phyloP scores from a whole-genome alignment of 2,797 vertebrate species.

The Cetoscarus ocellatus region DNA sequence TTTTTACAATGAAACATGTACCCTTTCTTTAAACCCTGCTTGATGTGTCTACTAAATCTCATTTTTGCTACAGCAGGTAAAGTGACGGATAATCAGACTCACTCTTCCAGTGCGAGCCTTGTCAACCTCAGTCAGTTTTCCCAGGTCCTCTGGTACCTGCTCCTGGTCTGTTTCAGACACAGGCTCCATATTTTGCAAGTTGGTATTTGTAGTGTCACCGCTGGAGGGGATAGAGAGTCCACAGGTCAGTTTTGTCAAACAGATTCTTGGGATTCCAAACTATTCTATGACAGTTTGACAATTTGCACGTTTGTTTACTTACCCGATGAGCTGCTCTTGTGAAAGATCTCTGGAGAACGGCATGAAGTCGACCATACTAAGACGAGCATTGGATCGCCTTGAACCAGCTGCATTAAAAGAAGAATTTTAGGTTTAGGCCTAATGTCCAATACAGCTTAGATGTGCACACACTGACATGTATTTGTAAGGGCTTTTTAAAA shows the following conservation, averaged over 20 bases:
- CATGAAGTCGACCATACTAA: slow-evolving; percentile 88
- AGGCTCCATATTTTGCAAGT: slow-evolving; percentile 87
- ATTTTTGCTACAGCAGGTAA: slow-evolving; percentile 31
- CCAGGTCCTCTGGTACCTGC: slow-evolving; percentile 79
- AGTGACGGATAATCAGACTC: slow-evolving; percentile 35
- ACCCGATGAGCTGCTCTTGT: slow-evolving; percentile 89
- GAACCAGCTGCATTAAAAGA: slow-evolving; percentile 75
- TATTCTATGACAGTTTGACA: not conserved
- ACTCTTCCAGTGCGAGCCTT: slow-evolving; percentile 85
- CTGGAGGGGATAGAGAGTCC: slow-evolving; percentile 56
- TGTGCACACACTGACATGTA: not conserved
- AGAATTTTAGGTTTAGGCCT: slow-evolving; percentile 3
- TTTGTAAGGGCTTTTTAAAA: not conserved
- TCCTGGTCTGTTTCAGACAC: slow-evolving; percentile 81
- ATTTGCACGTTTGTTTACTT: slow-evolving; percentile 20
- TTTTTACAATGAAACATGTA: not conserved
- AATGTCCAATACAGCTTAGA: not conserved
- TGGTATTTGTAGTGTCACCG: slow-evolving; percentile 86
- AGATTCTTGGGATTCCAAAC: slow-evolving; percentile 16
- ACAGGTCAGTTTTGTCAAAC: slow-evolving; percentile 46
- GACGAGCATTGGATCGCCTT: slow-evolving; percentile 84
- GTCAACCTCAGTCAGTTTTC: slow-evolving; percentile 85
- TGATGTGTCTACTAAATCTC: not conserved
- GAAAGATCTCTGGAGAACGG: slow-evolving; percentile 88
- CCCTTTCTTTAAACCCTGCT: too few relatives aligned